These are phyloP conservation scores for Lasioglossum albipes DNA, from an alignment of 1,140 invertebrate genomes.

Conservation along the genomic window DNA sequence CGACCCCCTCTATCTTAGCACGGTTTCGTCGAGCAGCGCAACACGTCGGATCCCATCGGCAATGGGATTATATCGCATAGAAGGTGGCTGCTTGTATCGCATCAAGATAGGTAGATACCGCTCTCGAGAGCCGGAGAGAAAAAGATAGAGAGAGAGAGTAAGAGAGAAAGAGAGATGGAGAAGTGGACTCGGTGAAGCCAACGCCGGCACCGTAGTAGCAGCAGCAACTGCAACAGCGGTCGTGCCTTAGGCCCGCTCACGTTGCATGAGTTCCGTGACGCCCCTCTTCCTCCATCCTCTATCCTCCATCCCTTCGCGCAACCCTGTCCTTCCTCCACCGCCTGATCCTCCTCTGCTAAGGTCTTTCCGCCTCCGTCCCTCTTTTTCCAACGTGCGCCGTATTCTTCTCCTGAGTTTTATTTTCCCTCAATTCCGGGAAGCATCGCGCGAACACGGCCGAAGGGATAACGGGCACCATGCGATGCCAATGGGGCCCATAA, in stretches of 20 bases:
- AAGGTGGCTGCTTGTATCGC: slow-evolving; percentile 75
- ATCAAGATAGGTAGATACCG: slow-evolving; percentile 76
- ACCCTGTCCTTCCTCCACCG: neutral
- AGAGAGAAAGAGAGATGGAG: neutral
- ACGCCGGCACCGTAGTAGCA: slow-evolving; percentile 11
- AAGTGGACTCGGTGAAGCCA: slow-evolving; percentile 39
- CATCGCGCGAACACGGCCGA: slow-evolving; percentile 48
- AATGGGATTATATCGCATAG: slow-evolving; percentile 76
- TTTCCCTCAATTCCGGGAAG: slow-evolving; percentile 71
- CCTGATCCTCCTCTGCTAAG: slow-evolving; percentile 21
- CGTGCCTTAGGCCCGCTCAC: slow-evolving; percentile 74
- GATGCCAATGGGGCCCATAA: slow-evolving; percentile 14
- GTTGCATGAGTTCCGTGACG: slow-evolving; percentile 79
- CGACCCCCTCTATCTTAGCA: slow-evolving; percentile 72
- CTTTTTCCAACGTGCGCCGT: slow-evolving; percentile 48
- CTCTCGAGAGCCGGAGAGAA: slow-evolving; percentile 38
- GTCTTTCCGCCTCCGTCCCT: slow-evolving; percentile 42
- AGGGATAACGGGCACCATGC: slow-evolving; percentile 53
- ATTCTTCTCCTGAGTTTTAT: slow-evolving; percentile 67
- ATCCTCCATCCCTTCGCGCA: slow-evolving; percentile 28
- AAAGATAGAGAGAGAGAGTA: neutral
- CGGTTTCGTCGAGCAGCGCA: slow-evolving; percentile 72
- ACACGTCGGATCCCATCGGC: slow-evolving; percentile 76
- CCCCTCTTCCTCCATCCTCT: slow-evolving; percentile 56
- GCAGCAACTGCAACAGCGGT: slow-evolving; percentile 60